Percentiles rank a stretch among this genome's conserved stretches.
phyloP scores from a whole-genome alignment of 2,113 vertebrate genomes.

The Mus pahari region DNA sequence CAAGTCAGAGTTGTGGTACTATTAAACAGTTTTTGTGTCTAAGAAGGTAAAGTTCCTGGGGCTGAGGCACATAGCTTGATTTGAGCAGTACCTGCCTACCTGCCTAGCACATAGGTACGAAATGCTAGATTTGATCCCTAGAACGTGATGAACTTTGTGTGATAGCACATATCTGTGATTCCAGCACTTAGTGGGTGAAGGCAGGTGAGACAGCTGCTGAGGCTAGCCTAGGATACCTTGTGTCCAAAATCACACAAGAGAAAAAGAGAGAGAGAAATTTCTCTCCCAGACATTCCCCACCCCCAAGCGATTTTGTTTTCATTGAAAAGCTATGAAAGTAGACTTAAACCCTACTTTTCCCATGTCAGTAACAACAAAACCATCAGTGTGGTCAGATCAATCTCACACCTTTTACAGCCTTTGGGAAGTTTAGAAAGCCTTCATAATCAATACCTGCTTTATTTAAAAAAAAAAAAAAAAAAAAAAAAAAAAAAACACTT shows the following conservation, averaged over 20 bases:
- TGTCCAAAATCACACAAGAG: neutral
- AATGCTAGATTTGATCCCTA: neutral
- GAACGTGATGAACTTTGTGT: neutral
- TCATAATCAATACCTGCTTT: neutral
- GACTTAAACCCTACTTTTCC: neutral
- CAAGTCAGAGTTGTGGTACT: neutral
- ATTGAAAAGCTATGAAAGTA: slow-evolving; percentile 10
- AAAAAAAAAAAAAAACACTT: too few relatives aligned
- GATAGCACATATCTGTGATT: neutral
- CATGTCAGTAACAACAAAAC: slow-evolving; percentile 1
- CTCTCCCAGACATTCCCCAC: neutral
- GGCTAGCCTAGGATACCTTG: neutral
- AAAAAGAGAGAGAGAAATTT: neutral
- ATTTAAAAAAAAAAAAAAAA: too few relatives aligned
- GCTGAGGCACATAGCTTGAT: neutral
- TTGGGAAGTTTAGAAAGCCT: neutral
- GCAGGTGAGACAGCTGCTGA: neutral
- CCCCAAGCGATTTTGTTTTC: slow-evolving; percentile 25
- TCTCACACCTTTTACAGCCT: neutral
- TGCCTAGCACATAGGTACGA: neutral
- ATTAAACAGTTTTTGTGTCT: neutral
- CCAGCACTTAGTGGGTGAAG: neutral
- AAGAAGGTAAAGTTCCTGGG: neutral
- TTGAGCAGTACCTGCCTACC: neutral
- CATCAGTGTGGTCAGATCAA: slow-evolving; percentile 18